phyloP scores from a whole-genome alignment of 2,888 invertebrate genomes.

The Alentia gelatinosa region DNA sequence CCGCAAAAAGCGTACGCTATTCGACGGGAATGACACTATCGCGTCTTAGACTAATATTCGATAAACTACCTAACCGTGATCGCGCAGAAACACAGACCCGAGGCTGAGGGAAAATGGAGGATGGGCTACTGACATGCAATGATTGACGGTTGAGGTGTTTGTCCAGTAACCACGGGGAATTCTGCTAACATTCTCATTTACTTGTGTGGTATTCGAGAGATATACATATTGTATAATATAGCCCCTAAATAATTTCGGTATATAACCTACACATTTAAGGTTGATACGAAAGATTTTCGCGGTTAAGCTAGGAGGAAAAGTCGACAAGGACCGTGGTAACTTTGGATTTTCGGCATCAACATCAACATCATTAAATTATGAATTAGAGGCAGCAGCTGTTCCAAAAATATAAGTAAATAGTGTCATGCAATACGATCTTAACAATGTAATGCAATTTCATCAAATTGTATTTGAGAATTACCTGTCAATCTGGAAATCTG shows the following conservation, averaged over 20 bases:
- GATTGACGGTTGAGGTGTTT: background rate
- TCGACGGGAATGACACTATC: no score
- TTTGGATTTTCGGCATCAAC: slow-evolving; percentile 7
- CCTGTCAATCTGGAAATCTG: slow-evolving; percentile 40
- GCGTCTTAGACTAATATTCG: no score
- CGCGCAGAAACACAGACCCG: background rate
- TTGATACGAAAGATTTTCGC: background rate
- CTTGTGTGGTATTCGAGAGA: no score
- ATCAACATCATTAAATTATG: background rate
- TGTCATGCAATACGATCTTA: background rate
- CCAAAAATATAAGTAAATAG: background rate
- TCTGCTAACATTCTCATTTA: no score
- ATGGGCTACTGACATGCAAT: background rate
- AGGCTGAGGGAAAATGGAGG: slow-evolving; percentile 14
- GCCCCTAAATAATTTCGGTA: background rate
- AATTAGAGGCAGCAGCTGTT: background rate
- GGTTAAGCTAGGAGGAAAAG: background rate
- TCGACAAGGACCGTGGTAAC: background rate
- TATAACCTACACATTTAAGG: background rate
- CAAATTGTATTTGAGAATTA: slow-evolving; percentile 21
- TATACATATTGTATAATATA: no score
- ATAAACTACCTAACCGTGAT: no score
- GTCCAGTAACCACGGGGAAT: background rate
- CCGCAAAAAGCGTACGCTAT: no score
- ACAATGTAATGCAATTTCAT: background rate